phyloP scores from a whole-genome alignment of 2,888 invertebrate species.

The Macrosoma leucophasiata region DNA sequence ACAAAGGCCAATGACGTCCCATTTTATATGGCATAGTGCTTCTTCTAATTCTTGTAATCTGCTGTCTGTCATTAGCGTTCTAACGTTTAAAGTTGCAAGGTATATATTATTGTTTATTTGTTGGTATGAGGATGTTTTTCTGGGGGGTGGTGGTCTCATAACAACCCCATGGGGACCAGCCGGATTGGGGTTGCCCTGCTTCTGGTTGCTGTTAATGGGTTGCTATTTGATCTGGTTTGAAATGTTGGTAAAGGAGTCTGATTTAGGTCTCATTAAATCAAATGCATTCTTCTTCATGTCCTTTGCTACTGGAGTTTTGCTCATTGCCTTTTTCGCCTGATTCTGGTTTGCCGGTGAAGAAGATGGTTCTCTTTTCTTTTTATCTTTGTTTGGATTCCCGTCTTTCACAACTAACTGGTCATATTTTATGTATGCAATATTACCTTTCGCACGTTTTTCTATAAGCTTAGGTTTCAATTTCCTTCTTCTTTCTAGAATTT shows the following conservation, averaged over 20 bases:
- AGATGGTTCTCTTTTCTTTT: conserved; percentile 16
- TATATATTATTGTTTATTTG: conserved; percentile 9
- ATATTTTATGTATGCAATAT: conserved; percentile 6
- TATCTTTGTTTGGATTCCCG: conserved; percentile 11
- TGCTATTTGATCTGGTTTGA: conserved; percentile 9
- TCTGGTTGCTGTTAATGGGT: conserved; percentile 15
- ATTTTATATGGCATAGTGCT: conserved; percentile 22
- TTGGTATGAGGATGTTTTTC: too few relatives aligned
- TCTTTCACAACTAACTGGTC: conserved; percentile 14
- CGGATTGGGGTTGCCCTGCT: conserved; percentile 22
- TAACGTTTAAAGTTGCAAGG: conserved; percentile 19
- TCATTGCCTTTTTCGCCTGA: conserved; percentile 8
- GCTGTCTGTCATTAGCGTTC: conserved; percentile 14
- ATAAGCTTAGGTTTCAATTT: neutral
- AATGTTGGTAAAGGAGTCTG: conserved; percentile 9
- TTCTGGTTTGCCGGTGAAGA: conserved; percentile 13
- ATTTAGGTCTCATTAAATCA: conserved; percentile 13
- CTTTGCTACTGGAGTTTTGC: conserved; percentile 3
- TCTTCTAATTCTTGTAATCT: conserved; percentile 18
- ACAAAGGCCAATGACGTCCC: conserved; percentile 25
- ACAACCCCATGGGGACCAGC: conserved; percentile 24
- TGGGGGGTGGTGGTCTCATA: conserved; percentile 24
- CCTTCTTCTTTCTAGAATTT: neutral
- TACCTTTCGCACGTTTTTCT: conserved; percentile 1
- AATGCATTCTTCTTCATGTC: conserved; percentile 13